phyloP scores from a whole-genome alignment of 1,140 invertebrate species.

The Meloidogyne chitwoodi region DNA sequence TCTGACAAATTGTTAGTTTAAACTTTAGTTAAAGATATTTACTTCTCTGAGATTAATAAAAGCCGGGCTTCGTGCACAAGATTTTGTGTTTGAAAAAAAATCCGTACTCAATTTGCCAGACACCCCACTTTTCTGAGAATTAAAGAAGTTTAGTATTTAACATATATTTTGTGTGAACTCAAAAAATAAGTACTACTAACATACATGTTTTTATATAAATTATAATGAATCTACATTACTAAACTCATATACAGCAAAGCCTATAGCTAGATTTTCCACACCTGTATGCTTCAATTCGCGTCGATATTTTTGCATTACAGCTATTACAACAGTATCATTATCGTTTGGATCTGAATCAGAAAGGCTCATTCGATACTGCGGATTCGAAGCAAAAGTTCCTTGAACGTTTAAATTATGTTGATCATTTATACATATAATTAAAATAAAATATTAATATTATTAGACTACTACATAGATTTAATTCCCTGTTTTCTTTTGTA shows the following conservation, averaged over 20 bases:
- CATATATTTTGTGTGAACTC: too few relatives aligned
- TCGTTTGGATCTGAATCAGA: conserved; percentile 73
- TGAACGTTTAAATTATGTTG: neutral
- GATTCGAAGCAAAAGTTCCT: conserved; percentile 68
- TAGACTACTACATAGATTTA: too few relatives aligned
- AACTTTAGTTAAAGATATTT: too few relatives aligned
- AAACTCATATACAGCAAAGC: conserved; percentile 88
- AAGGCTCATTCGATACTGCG: conserved; percentile 83
- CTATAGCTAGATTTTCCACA: conserved; percentile 87
- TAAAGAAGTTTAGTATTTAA: too few relatives aligned
- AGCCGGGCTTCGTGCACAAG: conserved; percentile 80
- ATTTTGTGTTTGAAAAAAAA: conserved; percentile 93
- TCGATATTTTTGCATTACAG: conserved; percentile 78
- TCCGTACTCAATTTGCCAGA: conserved; percentile 78
- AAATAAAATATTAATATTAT: too few relatives aligned
- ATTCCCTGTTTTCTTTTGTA: too few relatives aligned
- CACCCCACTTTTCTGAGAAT: conserved; percentile 63
- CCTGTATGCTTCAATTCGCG: conserved; percentile 81
- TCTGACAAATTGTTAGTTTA: conserved; percentile 57
- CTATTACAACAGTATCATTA: conserved; percentile 62
- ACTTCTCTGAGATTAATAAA: conserved; percentile 70
- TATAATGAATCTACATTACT: too few relatives aligned
- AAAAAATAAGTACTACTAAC: too few relatives aligned
- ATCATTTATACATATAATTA: too few relatives aligned
- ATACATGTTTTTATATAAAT: too few relatives aligned